Percentiles rank a stretch among this genome's conserved stretches.
These are phyloP conservation scores for Distichodus sexfasciatus DNA, from an alignment of 2,797 vertebrate species.

Conservation along the genomic window DNA sequence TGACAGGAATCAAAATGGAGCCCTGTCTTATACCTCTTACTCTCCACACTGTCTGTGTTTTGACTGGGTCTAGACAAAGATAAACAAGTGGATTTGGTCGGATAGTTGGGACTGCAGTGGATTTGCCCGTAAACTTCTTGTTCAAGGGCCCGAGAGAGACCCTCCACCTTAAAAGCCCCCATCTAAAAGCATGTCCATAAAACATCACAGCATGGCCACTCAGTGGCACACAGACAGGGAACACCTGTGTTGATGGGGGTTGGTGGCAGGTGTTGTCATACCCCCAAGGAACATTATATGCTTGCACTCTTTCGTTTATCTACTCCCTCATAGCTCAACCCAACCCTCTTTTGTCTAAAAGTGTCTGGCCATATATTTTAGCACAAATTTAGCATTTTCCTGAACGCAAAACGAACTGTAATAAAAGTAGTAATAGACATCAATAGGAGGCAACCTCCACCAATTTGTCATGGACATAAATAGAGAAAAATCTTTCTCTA, in stretches of 20 bases:
- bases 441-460: not conserved
- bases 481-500: not conserved
- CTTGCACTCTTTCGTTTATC: not conserved
- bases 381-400: not conserved
- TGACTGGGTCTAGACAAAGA: slow-evolving; percentile 24
- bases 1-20: not conserved
- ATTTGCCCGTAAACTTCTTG: not conserved
- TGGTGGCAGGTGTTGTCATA: slow-evolving; percentile 23
- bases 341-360: too few relatives aligned
- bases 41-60: not conserved
- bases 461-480: not conserved
- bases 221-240: slow-evolving; percentile 5
- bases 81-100: slow-evolving; percentile 23
- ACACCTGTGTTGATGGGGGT: slow-evolving; percentile 18
- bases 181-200: slow-evolving; percentile 10
- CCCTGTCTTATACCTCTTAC: slow-evolving; percentile 3
- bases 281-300: not conserved
- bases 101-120: not conserved
- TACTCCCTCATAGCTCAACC: too few relatives aligned
- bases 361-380: too few relatives aligned
- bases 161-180: not conserved
- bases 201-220: slow-evolving; percentile 4
- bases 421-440: not conserved
- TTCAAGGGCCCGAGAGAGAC: not conserved
- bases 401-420: not conserved